Base-by-base conservation (phyloP, 2,113 vertebrate genomes). In the Rana temporaria region DNA sequence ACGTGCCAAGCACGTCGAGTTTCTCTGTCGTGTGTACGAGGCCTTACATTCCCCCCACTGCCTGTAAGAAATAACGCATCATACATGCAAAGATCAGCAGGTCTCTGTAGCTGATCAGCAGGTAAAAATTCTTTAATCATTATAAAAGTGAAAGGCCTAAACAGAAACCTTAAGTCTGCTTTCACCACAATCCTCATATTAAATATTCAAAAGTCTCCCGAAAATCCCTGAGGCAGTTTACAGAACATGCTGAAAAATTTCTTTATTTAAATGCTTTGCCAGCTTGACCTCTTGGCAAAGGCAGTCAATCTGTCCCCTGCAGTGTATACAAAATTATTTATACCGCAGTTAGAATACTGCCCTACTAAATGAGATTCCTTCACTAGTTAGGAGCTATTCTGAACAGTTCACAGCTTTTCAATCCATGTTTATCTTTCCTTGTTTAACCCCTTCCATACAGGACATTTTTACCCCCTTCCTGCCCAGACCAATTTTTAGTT, bases 191-290 rank as follows among this genome's bases (percentile, higher is more conserved):
- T 83, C 56, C 63, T 68, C 48, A 24, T 76, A 83, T 83, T 52
- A 83, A 83, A 83, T 83, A 83, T 83, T 83, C 81, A 83, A 83
- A 75, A 76, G 70, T 75, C 81, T 83, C 81, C 52, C 76, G n/a
- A 83, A 83, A 76, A 60, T 76, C 81, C 81, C 81, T 62, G 22
- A 76, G 81, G 81, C 81, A 16, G 55, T 83, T 83, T 83, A 68
- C 60, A 68, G 64, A 83, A 83, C 81, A 83, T 69, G 63, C 72
- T 83, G 71, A 68, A 83, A 82, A 83, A 83, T 64, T 59, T 83
- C 64, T 82, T 76, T 83, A 76, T 83, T 76, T 83, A 83, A 83
- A 83, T 67, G 63, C 52, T 68, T 76, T 83, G 71, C 72, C 71
- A 83, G 63, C 48, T 72, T 83, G 81, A 83, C 81, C 81, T 83